These are phyloP conservation scores for Lordiphosa mommai DNA, from an alignment of 1,140 invertebrate genomes.

Conservation along the genomic window DNA sequence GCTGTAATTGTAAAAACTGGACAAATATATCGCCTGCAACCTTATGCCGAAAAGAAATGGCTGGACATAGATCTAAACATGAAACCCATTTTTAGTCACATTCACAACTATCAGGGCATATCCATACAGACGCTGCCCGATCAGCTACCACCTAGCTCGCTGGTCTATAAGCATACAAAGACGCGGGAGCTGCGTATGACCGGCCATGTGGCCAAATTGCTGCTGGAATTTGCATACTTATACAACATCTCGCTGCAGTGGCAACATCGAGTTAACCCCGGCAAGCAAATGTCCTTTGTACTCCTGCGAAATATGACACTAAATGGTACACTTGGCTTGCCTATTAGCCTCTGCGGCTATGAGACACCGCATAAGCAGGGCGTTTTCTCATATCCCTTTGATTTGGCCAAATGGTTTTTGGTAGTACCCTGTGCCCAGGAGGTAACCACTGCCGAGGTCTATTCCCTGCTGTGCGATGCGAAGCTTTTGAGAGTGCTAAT, in stretches of 20 bases:
- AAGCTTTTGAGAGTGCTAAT: constrained; percentile 18
- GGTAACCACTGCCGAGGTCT: constrained; percentile 37
- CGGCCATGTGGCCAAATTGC: constrained; percentile 30
- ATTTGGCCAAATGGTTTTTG: constrained; percentile 29
- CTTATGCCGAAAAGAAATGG: constrained; percentile 25
- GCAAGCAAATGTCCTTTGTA: constrained; percentile 22
- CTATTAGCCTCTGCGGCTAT: constrained; percentile 45
- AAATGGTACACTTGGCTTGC: constrained; percentile 33
- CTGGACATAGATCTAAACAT: background rate
- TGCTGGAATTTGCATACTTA: constrained; percentile 18
- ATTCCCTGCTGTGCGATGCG: constrained; percentile 12
- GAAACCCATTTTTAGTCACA: constrained; percentile 6
- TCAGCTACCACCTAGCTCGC: constrained; percentile 30
- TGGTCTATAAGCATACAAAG: constrained; percentile 21
- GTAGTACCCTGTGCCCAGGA: constrained; percentile 41
- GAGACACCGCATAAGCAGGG: constrained; percentile 4
- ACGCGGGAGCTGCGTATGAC: constrained; percentile 10
- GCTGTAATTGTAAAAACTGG: background rate
- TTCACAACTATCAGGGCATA: constrained; percentile 23
- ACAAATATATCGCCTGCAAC: constrained; percentile 34
- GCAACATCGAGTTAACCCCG: constrained; percentile 4
- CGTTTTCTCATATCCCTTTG: constrained; percentile 24
- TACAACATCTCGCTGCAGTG: constrained; percentile 43
- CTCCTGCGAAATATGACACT: constrained; percentile 45
- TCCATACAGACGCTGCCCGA: constrained; percentile 30